Evolutionary conservation across 2,888 invertebrate species (phyloP), one percentile per base, ranked within the genome.

Genomic region (Trypoxylon attenuatum): DNA sequence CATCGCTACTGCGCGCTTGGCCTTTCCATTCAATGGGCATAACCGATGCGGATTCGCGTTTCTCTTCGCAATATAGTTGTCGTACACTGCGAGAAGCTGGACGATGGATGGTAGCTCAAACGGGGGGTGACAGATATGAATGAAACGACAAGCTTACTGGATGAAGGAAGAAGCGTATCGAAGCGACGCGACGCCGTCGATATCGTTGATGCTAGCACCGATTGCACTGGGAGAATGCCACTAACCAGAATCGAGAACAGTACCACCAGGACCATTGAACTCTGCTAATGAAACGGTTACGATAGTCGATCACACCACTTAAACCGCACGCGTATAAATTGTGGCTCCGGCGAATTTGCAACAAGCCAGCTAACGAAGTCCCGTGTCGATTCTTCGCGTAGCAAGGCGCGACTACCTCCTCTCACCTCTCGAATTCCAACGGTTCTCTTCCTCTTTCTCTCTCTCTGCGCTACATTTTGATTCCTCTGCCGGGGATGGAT

Each of bases 261-360:
- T 23, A 21, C 49, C 46, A 60, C 62, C 71, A 63, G 67, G 61
- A 62, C 47, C 62, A 60, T 69, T 73, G 67, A 69, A 73, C 67
- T 55, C 71, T 50, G 57, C 64, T 77, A 71, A 76, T 74, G 71
- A 69, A 72, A 77, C 71, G 77, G 62, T 71, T 65, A 65, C 69
- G 71, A 76, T 79, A 76, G 76, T 77, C 73, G 73, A 80, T 80
- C 82, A 76, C 82, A 76, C 74, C 79, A 81, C 83, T 82, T 76
- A 77, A 77, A 76, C 70, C 73, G 68, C 63, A 68, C 74, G 63
- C 61, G 70, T 72, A 81, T 82, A 82, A 80, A 82, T 69, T 69
- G 62, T 43, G 67, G 47, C 55, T 51, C 68, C 66, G 56, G 46
- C 29, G 68, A 57, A 67, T 65, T 54, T 42, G 63, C 71, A 69